These are phyloP conservation scores for Psilopogon haemacephalus DNA, from an alignment of 2,113 vertebrate species.

Conservation along the genomic window DNA sequence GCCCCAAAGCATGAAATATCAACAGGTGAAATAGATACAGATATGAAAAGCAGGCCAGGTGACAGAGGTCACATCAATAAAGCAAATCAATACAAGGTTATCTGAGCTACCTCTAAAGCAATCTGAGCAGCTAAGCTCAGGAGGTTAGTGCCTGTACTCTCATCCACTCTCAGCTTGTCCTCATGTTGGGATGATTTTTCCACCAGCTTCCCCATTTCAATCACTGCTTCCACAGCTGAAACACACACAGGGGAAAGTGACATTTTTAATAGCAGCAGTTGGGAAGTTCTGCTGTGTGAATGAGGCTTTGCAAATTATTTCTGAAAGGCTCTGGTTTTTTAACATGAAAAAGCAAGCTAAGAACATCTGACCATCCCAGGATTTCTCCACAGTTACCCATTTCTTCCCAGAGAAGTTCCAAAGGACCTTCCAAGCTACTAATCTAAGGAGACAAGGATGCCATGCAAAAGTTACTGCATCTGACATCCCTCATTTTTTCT, in stretches of 20 bases:
- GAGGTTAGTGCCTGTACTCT: slow-evolving; percentile 72
- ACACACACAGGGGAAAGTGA: not conserved
- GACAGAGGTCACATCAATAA: not conserved
- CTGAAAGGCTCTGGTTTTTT: not conserved
- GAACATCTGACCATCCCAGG: not conserved
- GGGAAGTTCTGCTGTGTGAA: not conserved
- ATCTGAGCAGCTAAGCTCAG: slow-evolving; percentile 86
- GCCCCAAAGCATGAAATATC: not conserved
- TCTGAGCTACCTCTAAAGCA: slow-evolving; percentile 84
- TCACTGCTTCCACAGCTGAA: slow-evolving; percentile 81
- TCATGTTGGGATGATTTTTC: slow-evolving; percentile 34
- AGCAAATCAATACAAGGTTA: not conserved
- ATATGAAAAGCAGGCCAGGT: not conserved
- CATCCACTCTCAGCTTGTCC: slow-evolving; percentile 64
- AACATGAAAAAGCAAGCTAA: not conserved
- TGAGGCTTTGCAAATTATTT: not conserved
- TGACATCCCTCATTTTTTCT: slow-evolving; percentile 26
- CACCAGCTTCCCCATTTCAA: slow-evolving; percentile 74
- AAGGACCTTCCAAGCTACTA: not conserved
- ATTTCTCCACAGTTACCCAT: not conserved
- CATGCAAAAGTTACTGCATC: not conserved
- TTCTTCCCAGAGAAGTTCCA: not conserved
- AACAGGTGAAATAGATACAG: not conserved
- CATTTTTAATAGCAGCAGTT: not conserved
- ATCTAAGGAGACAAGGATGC: slow-evolving; percentile 1